These are phyloP conservation scores for Lepus timidus DNA, from an alignment of 2,113 vertebrate species.

Conservation along the genomic window DNA sequence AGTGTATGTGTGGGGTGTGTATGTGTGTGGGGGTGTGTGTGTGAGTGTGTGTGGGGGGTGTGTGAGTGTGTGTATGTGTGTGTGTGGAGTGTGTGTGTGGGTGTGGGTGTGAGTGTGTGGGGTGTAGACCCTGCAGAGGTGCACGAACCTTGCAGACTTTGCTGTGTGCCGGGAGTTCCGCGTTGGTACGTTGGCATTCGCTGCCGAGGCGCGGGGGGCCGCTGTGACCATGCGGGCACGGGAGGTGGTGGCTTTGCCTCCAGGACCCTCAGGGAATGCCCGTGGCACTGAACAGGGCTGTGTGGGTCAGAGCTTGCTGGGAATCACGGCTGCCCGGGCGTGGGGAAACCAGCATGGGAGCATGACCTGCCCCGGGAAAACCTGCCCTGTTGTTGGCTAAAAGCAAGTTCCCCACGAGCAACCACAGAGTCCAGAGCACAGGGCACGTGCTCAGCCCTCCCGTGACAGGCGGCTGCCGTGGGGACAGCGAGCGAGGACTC, in stretches of 20 bases:
- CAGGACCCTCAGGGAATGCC: not conserved
- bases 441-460: too few species aligned
- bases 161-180: not conserved
- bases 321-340: not conserved
- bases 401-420: not conserved
- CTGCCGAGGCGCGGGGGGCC: not conserved
- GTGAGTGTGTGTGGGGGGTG: too few species aligned
- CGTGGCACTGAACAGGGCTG: not conserved
- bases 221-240: accelerated
- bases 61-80: too few species aligned
- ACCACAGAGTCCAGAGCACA: not conserved
- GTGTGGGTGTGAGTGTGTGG: too few species aligned
- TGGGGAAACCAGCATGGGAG: not conserved
- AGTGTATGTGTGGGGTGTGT: not conserved
- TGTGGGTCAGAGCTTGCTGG: not conserved
- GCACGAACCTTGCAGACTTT: not conserved
- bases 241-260: not conserved
- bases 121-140: not conserved
- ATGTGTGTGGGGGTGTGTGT: too few species aligned
- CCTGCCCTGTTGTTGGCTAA: not conserved
- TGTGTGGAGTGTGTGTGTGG: too few species aligned
- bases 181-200: not conserved
- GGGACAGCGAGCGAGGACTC: not conserved
- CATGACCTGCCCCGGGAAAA: not conserved
- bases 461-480: not conserved